A percentile compares a stretch with the other conserved stretches of the same genome.
phyloP scores from a whole-genome alignment of 2,113 vertebrate genomes.

The Globicephala melas region DNA sequence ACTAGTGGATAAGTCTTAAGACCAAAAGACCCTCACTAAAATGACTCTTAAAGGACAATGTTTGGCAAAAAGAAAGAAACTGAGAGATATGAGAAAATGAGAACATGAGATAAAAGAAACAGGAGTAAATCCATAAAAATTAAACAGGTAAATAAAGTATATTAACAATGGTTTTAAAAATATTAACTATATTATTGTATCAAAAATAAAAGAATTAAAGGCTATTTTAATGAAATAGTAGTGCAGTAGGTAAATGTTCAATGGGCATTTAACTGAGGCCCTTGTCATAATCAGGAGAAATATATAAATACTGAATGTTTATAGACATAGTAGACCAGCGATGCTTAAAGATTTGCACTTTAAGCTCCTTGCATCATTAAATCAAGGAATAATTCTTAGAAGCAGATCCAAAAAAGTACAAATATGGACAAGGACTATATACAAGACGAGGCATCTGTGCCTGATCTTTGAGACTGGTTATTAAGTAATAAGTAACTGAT shows the following conservation, averaged over 20 bases:
- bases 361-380: not conserved
- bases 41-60: not conserved
- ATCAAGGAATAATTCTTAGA: not conserved
- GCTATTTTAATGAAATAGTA: not conserved
- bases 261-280: not conserved
- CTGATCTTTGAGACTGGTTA: not conserved
- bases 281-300: not conserved
- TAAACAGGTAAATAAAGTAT: not conserved
- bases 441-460: not conserved
- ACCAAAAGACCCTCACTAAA: not conserved
- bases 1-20: not conserved
- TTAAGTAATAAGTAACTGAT: not conserved
- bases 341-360: not conserved
- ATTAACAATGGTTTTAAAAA: not conserved
- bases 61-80: not conserved
- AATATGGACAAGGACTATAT: not conserved
- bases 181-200: not conserved
- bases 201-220: not conserved
- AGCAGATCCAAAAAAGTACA: not conserved
- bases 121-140: not conserved
- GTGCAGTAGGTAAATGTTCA: not conserved
- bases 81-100: not conserved
- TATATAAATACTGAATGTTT: not conserved
- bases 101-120: not conserved
- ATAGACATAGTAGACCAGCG: not conserved